A percentile compares a stretch with the other conserved stretches of the same genome.
phyloP scores from a whole-genome alignment of 2,888 invertebrate species.

The Protonemura montana region DNA sequence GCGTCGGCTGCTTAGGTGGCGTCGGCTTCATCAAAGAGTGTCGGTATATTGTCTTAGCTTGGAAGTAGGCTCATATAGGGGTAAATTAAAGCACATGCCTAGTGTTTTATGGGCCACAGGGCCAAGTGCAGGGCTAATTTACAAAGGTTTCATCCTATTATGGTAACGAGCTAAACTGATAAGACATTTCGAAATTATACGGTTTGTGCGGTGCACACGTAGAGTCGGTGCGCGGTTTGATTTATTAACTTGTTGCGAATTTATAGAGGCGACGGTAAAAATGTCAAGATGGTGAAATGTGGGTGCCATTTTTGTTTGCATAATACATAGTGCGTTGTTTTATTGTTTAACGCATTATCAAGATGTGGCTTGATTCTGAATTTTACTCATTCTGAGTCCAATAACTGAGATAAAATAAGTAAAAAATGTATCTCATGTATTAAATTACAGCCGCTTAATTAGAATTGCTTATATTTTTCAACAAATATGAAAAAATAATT shows the following conservation, averaged over 20 bases:
- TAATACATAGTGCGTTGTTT: neutral
- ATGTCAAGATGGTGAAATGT: neutral
- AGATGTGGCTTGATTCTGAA: neutral
- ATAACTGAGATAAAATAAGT: too few relatives aligned
- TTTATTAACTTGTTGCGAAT: slow-evolving; percentile 12
- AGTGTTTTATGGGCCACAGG: slow-evolving; percentile 12
- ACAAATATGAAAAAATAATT: too few relatives aligned
- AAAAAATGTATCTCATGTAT: too few relatives aligned
- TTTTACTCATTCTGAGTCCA: neutral
- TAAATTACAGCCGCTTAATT: too few relatives aligned
- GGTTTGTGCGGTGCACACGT: neutral
- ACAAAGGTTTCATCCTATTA: slow-evolving; percentile 12
- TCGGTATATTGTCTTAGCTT: slow-evolving; percentile 12
- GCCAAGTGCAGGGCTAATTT: slow-evolving; percentile 1
- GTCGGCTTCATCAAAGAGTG: neutral
- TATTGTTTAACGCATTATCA: neutral
- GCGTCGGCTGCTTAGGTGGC: neutral
- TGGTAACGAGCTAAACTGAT: slow-evolving; percentile 12
- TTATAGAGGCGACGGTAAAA: neutral
- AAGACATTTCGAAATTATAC: neutral
- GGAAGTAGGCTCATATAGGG: neutral
- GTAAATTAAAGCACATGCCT: slow-evolving; percentile 4
- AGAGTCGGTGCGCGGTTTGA: neutral
- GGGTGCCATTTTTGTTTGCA: neutral
- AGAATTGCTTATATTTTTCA: too few relatives aligned